These are phyloP conservation scores for Oedothorax gibbosus DNA, from an alignment of 1,140 invertebrate genomes.

Conservation along the genomic window DNA sequence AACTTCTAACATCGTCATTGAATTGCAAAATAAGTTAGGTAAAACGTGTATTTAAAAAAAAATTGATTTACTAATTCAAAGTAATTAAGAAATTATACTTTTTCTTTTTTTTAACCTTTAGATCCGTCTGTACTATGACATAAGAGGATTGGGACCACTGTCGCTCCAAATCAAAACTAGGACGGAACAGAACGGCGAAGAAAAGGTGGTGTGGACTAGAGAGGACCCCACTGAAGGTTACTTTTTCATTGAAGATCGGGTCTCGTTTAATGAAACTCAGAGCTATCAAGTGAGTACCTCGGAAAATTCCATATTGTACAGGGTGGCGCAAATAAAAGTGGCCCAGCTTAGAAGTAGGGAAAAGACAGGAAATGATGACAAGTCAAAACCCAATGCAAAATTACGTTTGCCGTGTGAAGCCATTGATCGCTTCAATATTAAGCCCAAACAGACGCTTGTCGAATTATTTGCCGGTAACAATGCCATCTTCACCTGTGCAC, in stretches of 20 bases:
- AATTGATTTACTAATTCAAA: not conserved
- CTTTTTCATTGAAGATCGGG: conserved; percentile 35
- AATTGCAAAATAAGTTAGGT: too few species aligned
- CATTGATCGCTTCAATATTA: too few species aligned
- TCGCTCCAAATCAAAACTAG: conserved; percentile 36
- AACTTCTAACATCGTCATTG: too few species aligned
- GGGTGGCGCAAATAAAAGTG: too few species aligned
- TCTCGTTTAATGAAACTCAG: conserved; percentile 32
- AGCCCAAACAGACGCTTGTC: too few species aligned
- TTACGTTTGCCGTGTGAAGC: too few species aligned
- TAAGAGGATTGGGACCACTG: conserved; percentile 23
- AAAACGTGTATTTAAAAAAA: not conserved
- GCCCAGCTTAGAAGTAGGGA: too few species aligned
- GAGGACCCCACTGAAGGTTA: conserved; percentile 54
- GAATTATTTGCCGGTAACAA: too few species aligned
- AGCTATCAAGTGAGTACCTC: conserved; percentile 40
- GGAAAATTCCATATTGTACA: not conserved
- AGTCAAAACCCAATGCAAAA: too few species aligned
- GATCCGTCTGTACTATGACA: conserved; percentile 45
- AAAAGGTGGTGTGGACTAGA: conserved; percentile 46
- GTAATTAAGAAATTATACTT: not conserved
- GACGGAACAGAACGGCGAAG: conserved; percentile 28
- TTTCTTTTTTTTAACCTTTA: not conserved
- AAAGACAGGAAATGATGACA: too few species aligned
- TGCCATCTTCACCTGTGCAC: too few species aligned